Base-by-base conservation (phyloP, 2,113 vertebrate species). In the Microcebus tavaratra region DNA sequence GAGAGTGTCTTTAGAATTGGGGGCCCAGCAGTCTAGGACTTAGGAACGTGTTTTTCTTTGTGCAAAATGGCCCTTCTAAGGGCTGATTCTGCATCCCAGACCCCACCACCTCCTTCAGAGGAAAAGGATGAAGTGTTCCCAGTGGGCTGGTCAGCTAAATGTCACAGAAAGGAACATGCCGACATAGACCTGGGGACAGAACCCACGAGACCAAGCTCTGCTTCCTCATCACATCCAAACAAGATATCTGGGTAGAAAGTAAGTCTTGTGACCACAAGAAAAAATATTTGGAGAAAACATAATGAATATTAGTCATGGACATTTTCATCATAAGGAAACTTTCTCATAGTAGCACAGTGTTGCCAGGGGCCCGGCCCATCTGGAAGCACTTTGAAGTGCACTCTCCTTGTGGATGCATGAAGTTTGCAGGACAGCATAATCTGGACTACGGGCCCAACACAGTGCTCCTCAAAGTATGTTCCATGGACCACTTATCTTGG, bases 261-360 rank as follows among this genome's bases (percentile, higher is more conserved):
- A 82, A 83, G 82, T 96, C 91, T 96, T 87, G 39, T 91, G 92
- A 84, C 84, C 67, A 48, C 48, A 57, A 72, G 61, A 80, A 83
- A 83, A 78, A 76, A 17, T 53, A 39, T 50, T 90, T 89, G 53
- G 87, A 91, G 65, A 87, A 95, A 93, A 97, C 39, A 96, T 84
- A 95, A 90, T 85, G 67, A 94, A 61, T 88, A 53, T 95, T 78
- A 91, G 78, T 96, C 85, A 90, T 14, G 67, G 78, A 45, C 88
- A 34, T 91, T 95, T 93, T 80, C 21, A 63, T 80, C 87, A 82
- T n/a, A 83, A 95, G 83, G 50, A 72, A 96, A 94, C 50, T 25
- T 61, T 91, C 67, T 63, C 61, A 34, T 23, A 86, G 39, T 10
- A 75, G 42, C 29, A 12, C 1, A 17, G 13, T 7, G 21, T 55